Percentiles rank a stretch among this genome's conserved stretches.
Conservation (phyloP, 2,888 invertebrate genomes). For the Branchipolynoe longqiensis region DNA sequence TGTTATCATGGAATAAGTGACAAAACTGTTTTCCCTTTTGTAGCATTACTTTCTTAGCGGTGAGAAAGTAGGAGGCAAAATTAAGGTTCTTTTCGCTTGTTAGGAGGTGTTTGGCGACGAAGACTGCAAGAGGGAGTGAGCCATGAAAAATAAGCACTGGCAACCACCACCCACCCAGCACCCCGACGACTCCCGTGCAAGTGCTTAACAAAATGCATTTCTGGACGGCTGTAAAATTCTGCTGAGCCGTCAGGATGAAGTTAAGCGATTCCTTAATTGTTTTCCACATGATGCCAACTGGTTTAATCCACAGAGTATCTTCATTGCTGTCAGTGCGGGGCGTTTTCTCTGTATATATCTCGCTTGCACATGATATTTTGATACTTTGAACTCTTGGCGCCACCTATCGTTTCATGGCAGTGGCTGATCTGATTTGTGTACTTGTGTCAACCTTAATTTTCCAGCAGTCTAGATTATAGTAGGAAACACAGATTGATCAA, state of each 20-base stretch:
- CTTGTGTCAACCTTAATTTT: no score
- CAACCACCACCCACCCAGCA: not conserved
- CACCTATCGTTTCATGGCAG: not conserved
- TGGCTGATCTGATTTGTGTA: not conserved
- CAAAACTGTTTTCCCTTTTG: no score
- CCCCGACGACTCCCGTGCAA: not conserved
- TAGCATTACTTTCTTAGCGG: not conserved
- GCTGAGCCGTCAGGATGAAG: not conserved
- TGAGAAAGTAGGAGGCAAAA: not conserved
- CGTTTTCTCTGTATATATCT: not conserved
- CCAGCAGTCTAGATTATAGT: no score
- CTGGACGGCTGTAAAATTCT: conserved; percentile 6
- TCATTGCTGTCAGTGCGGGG: no score
- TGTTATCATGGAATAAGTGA: no score
- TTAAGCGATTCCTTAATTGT: not conserved
- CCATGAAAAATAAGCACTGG: not conserved
- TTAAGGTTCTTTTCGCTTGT: not conserved
- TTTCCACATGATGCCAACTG: not conserved
- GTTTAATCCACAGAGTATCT: not conserved
- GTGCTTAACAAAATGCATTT: conserved; percentile 9
- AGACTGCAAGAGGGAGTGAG: not conserved
- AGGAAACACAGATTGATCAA: no score
- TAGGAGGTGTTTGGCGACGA: not conserved
- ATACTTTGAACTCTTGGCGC: not conserved
- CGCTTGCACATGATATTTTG: not conserved